Evolutionary conservation across 2,113 vertebrate genomes (phyloP).

Genomic region (Ageneiosus marmoratus): DNA sequence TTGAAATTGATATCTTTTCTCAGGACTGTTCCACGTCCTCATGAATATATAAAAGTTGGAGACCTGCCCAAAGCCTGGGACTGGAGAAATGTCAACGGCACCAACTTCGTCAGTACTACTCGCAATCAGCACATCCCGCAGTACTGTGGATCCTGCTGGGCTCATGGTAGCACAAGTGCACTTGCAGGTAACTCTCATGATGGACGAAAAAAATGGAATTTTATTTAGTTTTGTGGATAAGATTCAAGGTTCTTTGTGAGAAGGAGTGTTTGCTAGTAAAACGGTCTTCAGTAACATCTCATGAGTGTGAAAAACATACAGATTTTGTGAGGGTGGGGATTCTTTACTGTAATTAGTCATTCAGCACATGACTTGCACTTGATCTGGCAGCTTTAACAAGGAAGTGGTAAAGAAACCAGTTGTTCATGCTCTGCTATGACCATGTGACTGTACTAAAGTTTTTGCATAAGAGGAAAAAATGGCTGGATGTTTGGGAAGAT

Average conservation of each 20-base stretch:
- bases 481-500: not conserved
- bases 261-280: no score
- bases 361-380: constrained; percentile 1
- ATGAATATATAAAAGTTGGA: constrained; percentile 76
- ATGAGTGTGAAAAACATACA: not conserved
- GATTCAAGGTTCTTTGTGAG: not conserved
- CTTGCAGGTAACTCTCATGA: constrained; percentile 78
- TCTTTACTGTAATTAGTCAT: not conserved
- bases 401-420: not conserved
- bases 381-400: not conserved
- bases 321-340: not conserved
- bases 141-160: constrained; percentile 99
- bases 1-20: not conserved
- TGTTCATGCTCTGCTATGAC: not conserved
- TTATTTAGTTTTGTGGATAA: not conserved
- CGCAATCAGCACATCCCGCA: constrained; percentile 97
- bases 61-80: constrained; percentile 86
- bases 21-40: constrained; percentile 75
- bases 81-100: constrained; percentile 85
- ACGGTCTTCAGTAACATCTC: not conserved
- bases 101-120: constrained; percentile 87
- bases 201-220: not conserved
- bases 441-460: not conserved
- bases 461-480: not conserved
- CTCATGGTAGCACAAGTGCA: constrained; percentile 93